Base-by-base conservation (phyloP, 2,113 vertebrate species). In the Podocnemis expansa region DNA sequence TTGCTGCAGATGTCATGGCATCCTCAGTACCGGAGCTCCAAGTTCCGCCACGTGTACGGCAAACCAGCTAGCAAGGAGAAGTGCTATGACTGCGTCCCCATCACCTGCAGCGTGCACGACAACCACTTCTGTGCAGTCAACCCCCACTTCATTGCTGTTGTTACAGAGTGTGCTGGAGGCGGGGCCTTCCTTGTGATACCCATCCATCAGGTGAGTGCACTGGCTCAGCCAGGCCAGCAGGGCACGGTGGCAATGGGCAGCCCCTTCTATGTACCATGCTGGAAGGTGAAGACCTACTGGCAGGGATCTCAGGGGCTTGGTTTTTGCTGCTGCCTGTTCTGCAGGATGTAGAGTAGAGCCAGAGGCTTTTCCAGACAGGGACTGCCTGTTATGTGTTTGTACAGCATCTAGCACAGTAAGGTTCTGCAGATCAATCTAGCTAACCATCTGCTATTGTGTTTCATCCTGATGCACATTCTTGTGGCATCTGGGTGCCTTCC, bases 101-200 rank as follows among this genome's bases (percentile, higher is more conserved):
- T 99, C 98, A 99, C 99, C 21, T 97, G 55, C 76, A 98, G 99
- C 0, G 99, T 99, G 95, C 99, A 99, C 0, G 99, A 99, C 98
- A 99, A 99, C 97, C 98, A 99, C 63, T 99, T 99, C 98, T 99
- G 99, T 0, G 98, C 99, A 0, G 99, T 99, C 89, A 99, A 99
- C 93, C 99, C 99, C 63, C 96, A 94, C 96, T 99, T 99, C 98
- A 97, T 99, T 1, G 99, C 99, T 0, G 98, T 99, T 21, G 99
- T 99, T 95, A 99, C 99, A 0, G 99, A 99, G 95, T 99, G 99
- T 0, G 96, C 96, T 0, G 99, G 99, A 0, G 99, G 99, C 1
- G 99, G 99, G 0, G 97, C 99, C 78, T 99, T 99, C 93, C 93
- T 99, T 0, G 98, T 99, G 92, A 98, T 99, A 85, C 98, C 99